These are phyloP conservation scores for Sebastes oblongus DNA, from an alignment of 2,797 vertebrate species.

Conservation along the genomic window DNA sequence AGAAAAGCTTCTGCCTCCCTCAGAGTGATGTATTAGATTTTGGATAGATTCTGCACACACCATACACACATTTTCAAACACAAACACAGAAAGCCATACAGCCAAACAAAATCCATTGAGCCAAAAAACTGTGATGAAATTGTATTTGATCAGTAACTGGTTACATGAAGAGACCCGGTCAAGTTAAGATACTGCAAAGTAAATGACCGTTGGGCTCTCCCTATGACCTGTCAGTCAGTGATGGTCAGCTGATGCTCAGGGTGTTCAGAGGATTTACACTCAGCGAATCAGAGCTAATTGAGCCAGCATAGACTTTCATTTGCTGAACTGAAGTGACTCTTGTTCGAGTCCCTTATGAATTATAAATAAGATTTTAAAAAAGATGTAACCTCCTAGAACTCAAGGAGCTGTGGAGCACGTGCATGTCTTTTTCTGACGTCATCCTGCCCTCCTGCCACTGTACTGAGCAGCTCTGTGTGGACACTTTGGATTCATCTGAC, in stretches of 20 bases:
- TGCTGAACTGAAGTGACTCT: slow-evolving; percentile 7
- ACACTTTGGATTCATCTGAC: slow-evolving; percentile 24
- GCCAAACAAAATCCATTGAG: neutral
- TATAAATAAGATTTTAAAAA: slow-evolving; percentile 13
- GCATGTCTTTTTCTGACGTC: slow-evolving; percentile 19
- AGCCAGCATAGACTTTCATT: slow-evolving; percentile 9
- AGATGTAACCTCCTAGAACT: slow-evolving; percentile 1
- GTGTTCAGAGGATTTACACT: slow-evolving; percentile 31
- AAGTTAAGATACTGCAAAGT: neutral
- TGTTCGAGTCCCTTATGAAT: slow-evolving; percentile 35
- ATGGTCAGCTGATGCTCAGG: slow-evolving; percentile 28
- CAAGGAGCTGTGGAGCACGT: neutral
- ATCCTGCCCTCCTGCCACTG: slow-evolving; percentile 18
- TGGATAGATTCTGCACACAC: neutral
- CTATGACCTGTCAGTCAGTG: slow-evolving; percentile 12
- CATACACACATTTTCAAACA: neutral
- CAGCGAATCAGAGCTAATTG: slow-evolving; percentile 41
- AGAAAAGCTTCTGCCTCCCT: neutral
- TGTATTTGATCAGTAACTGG: neutral
- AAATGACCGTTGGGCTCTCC: neutral
- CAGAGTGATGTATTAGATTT: slow-evolving; percentile 4
- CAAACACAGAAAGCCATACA: neutral
- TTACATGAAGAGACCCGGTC: neutral
- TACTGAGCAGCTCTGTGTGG: slow-evolving; percentile 16
- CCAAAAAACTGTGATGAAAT: neutral